Conservation (phyloP, 2,888 invertebrate species). For the Achlya flavicornis region DNA sequence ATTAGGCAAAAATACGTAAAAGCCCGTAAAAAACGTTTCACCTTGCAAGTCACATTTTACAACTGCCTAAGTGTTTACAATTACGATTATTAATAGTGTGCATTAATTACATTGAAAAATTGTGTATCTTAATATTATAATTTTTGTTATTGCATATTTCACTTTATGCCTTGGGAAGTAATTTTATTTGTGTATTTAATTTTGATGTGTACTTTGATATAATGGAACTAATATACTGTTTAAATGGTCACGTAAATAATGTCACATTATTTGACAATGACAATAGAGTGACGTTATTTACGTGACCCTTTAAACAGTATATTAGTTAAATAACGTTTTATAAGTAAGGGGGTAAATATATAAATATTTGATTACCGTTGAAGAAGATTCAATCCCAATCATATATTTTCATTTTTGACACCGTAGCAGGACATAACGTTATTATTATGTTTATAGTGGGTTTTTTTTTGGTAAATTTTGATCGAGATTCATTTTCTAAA, state of each 20-base stretch:
- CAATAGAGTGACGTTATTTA: too few relatives aligned
- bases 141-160: conserved; percentile 47
- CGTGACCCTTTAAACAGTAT: too few relatives aligned
- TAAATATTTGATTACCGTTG: neutral
- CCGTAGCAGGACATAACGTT: too few relatives aligned
- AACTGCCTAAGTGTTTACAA: conserved; percentile 55
- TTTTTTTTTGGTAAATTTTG: too few relatives aligned
- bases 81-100: conserved; percentile 75
- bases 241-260: too few relatives aligned
- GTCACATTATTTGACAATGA: too few relatives aligned
- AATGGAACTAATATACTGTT: too few relatives aligned
- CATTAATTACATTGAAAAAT: conserved; percentile 75
- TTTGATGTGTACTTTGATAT: neutral
- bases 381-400: neutral
- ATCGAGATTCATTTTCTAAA: neutral
- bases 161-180: conserved; percentile 18
- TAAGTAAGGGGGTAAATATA: too few relatives aligned
- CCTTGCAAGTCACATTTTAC: conserved; percentile 48
- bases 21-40: conserved; percentile 30
- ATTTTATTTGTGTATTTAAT: neutral
- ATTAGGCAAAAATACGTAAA: neutral
- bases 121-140: conserved; percentile 56
- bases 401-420: neutral
- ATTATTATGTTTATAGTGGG: too few relatives aligned
- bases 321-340: too few relatives aligned